Evolutionary conservation across 1,140 invertebrate genomes (phyloP).

Genomic region (Tribolium castaneum): DNA sequence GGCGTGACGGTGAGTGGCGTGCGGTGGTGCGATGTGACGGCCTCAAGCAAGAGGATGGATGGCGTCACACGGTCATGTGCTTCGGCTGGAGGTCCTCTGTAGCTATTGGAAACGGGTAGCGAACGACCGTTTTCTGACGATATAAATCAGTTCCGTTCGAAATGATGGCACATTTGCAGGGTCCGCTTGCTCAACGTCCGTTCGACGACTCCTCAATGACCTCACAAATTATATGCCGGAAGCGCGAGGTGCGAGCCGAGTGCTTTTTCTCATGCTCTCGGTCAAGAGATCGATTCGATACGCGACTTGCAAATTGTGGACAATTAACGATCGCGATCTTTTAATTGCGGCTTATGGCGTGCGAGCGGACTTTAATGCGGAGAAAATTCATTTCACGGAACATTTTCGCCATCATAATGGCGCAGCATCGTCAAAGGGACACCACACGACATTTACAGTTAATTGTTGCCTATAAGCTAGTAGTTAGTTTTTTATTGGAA

Average conservation of each 20-base stretch:
- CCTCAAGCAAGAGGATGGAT: constrained; percentile 42
- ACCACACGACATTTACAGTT: no score
- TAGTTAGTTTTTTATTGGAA: no score
- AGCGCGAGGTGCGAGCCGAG: not conserved
- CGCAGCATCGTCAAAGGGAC: no score
- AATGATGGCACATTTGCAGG: constrained; percentile 21
- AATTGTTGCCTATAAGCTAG: no score
- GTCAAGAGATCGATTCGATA: not conserved
- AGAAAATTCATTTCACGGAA: no score
- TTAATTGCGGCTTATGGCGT: no score
- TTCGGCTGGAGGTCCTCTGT: constrained; percentile 34
- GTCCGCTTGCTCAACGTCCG: not conserved
- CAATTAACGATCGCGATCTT: no score
- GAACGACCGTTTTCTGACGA: constrained; percentile 13
- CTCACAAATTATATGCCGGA: constrained; percentile 10
- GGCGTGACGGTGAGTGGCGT: constrained; percentile 32
- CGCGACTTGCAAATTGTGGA: no score
- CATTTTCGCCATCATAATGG: no score
- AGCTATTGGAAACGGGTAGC: constrained; percentile 44
- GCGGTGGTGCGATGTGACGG: constrained; percentile 39
- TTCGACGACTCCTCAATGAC: not conserved
- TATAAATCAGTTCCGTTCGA: constrained; percentile 23
- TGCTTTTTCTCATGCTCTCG: not conserved
- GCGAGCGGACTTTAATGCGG: no score
- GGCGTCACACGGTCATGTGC: constrained; percentile 47